Evolutionary conservation across 2,113 vertebrate species (phyloP).

Genomic region (Recurvirostra avosetta): DNA sequence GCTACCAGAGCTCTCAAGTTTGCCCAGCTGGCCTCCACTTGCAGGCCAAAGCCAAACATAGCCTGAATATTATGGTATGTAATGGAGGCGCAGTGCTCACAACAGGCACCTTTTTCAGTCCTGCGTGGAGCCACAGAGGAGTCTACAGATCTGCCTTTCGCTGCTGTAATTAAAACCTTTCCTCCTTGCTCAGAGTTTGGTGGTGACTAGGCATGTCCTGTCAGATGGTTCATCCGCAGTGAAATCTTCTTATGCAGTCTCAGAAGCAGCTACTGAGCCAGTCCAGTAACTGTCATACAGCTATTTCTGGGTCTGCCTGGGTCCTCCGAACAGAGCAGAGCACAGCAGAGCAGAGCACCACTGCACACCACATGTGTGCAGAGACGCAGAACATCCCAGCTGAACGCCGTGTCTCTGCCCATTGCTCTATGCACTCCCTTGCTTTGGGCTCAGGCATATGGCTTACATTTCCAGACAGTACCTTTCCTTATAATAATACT

Average conservation of each 20-base stretch:
- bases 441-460: neutral
- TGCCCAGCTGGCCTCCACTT: neutral
- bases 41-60: neutral
- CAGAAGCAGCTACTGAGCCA: neutral
- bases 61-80: rapidly evolving
- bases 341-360: neutral
- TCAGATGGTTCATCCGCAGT: neutral
- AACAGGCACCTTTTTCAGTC: neutral
- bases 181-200: neutral
- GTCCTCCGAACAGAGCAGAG: neutral
- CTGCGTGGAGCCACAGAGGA: neutral
- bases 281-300: neutral
- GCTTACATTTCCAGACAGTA: neutral
- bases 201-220: neutral
- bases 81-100: neutral
- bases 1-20: neutral
- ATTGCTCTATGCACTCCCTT: neutral
- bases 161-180: neutral
- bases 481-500: neutral
- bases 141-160: neutral
- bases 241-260: neutral
- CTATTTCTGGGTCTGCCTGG: neutral
- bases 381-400: neutral
- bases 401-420: neutral
- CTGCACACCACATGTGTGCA: neutral